phyloP scores from a whole-genome alignment of 2,113 vertebrate species.

The Lates calcarifer region DNA sequence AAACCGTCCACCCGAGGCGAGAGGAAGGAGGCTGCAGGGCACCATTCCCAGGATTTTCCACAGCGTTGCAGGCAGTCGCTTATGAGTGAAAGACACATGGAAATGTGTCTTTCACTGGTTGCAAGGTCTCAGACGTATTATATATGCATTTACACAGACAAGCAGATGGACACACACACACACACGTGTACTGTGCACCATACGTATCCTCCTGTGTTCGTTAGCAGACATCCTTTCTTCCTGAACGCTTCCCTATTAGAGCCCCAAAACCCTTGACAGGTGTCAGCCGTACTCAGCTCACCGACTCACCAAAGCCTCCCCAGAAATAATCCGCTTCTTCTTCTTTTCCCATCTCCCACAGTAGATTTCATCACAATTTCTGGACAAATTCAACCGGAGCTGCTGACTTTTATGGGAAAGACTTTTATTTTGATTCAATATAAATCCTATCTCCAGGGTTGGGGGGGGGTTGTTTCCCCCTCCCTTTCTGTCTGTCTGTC shows the following conservation, averaged over 20 bases:
- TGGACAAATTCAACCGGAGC: slow-evolving; percentile 78
- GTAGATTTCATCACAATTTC: slow-evolving; percentile 80
- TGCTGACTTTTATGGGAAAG: slow-evolving; percentile 75
- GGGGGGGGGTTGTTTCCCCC: slow-evolving; percentile 14
- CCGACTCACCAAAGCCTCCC: slow-evolving; percentile 77
- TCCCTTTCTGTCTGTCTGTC: slow-evolving; percentile 40
- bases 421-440: slow-evolving; percentile 79
- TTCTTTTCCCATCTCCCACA: slow-evolving; percentile 68
- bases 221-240: slow-evolving; percentile 74
- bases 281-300: slow-evolving; percentile 80
- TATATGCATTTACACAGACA: slow-evolving; percentile 47
- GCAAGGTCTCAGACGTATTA: slow-evolving; percentile 47
- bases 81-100: slow-evolving; percentile 50
- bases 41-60: slow-evolving; percentile 60
- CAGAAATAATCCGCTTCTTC: slow-evolving; percentile 74
- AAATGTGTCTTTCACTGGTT: slow-evolving; percentile 56
- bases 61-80: neutral
- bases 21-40: slow-evolving; percentile 28
- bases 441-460: slow-evolving; percentile 76
- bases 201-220: slow-evolving; percentile 66
- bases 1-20: slow-evolving; percentile 38
- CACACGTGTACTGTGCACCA: slow-evolving; percentile 36
- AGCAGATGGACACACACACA: slow-evolving; percentile 40
- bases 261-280: slow-evolving; percentile 82
- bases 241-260: slow-evolving; percentile 75